phyloP scores from a whole-genome alignment of 2,113 vertebrate species.

The Bolborhynchus lineola region DNA sequence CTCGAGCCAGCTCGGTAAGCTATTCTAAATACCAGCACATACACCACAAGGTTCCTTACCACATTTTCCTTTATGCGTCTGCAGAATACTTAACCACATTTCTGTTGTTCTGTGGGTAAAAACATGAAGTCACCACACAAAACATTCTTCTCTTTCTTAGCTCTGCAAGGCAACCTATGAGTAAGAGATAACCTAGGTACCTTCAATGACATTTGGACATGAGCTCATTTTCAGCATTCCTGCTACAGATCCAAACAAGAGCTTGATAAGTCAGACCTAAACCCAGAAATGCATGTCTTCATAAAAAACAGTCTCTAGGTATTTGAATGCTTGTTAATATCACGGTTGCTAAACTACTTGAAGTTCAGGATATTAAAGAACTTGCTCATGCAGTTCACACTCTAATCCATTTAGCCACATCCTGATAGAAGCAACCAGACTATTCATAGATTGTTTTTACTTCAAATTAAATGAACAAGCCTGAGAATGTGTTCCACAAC shows the following conservation, averaged over 20 bases:
- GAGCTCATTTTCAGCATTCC: neutral
- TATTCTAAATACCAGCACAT: neutral
- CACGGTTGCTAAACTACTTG: neutral
- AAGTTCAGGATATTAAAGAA: neutral
- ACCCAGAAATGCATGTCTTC: neutral
- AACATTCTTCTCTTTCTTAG: neutral
- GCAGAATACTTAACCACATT: neutral
- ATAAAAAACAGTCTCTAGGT: neutral
- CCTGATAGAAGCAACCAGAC: neutral
- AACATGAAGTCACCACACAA: neutral
- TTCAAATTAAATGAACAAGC: neutral
- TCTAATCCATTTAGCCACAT: conserved; percentile 9
- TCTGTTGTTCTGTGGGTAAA: neutral
- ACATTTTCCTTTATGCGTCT: neutral
- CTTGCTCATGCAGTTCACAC: neutral
- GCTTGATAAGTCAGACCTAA: neutral
- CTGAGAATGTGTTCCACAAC: neutral
- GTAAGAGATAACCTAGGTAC: neutral
- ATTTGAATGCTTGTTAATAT: neutral
- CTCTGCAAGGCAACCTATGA: neutral
- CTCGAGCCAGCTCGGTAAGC: no score
- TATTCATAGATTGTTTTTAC: neutral
- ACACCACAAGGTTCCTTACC: neutral
- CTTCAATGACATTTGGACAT: neutral
- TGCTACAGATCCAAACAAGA: neutral